phyloP scores from a whole-genome alignment of 1,140 invertebrate species.

The Halesus radiatus region DNA sequence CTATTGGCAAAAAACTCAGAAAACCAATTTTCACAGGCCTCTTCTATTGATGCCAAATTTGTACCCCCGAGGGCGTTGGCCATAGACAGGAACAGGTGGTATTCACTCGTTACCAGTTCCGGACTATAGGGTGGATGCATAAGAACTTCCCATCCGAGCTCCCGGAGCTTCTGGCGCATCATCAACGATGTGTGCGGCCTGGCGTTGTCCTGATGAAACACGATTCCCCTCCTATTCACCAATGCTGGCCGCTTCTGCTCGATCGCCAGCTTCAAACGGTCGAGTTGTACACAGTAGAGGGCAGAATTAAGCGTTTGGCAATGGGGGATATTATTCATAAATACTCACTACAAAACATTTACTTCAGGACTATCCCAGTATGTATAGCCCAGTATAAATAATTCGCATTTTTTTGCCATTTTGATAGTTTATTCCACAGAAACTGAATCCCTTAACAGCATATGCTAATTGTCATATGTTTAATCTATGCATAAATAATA shows the following conservation, averaged over 20 bases:
- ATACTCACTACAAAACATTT: too few relatives aligned
- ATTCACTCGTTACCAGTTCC: neutral
- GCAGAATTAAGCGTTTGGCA: too few relatives aligned
- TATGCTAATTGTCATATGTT: too few relatives aligned
- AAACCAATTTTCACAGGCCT: constrained; percentile 12
- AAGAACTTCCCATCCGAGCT: constrained; percentile 3
- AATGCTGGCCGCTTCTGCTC: constrained; percentile 22
- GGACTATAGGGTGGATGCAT: constrained; percentile 2
- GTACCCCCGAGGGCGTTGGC: neutral
- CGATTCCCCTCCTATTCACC: constrained; percentile 18
- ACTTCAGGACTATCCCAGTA: too few relatives aligned
- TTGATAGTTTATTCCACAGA: too few relatives aligned
- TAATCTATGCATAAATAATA: too few relatives aligned
- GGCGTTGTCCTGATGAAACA: constrained; percentile 25
- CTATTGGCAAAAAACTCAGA: constrained; percentile 18
- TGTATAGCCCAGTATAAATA: too few relatives aligned
- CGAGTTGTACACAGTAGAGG: neutral
- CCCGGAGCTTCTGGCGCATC: constrained; percentile 26
- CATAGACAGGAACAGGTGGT: neutral
- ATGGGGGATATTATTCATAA: too few relatives aligned
- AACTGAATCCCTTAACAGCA: too few relatives aligned
- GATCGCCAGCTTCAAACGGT: constrained; percentile 20
- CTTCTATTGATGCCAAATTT: neutral
- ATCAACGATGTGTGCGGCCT: constrained; percentile 22
- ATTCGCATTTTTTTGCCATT: too few relatives aligned